Evolutionary conservation across 2,888 invertebrate species (phyloP), one percentile per base, ranked within the genome.

Genomic region (Cantharis flavilabris): DNA sequence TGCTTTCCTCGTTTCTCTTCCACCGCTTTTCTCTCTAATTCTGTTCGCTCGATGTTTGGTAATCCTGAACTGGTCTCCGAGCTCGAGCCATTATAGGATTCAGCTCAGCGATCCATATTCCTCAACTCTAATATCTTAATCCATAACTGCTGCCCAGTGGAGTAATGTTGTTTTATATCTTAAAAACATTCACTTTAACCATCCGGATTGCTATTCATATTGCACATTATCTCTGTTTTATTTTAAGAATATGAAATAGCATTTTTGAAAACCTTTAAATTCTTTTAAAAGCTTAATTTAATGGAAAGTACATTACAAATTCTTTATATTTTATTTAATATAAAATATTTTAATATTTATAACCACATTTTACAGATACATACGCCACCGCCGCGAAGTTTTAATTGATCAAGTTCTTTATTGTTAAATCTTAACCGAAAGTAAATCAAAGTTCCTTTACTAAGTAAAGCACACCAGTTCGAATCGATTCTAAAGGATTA

Each of bases 51-150:
- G 64, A 78, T 72, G 71, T 75, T 73, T 75, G 74, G 79, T 76
- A 79, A 77, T 76, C 77, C 75, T 76, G 76, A 72, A 75, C 74
- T 74, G 76, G 71, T 72, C 70, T 73, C 71, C 70, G 71, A 28
- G 77, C 70, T 79, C 76, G 72, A 70, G 77, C 79, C 80, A 82
- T 83, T 83, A 83, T 80, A 78, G 78, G 78, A 82, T 80, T 80
- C 80, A 77, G 78, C 78, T 78, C 80, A 77, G 78, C 82, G 81
- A 83, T 83, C 82, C 80, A 83, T 83, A 82, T 82, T 83, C 83
- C 77, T 79, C 79, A 80, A 80, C 79, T 81, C 80, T 83, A 81
- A 82, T 83, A 83, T 83, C 82, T 81, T 83, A 83, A 83, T 83
- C 80, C 82, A 80, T 81, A 81, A 80, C 71, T 71, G 79, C 72